Conservation (phyloP, 2,888 invertebrate genomes). For the Rapana venosa region DNA sequence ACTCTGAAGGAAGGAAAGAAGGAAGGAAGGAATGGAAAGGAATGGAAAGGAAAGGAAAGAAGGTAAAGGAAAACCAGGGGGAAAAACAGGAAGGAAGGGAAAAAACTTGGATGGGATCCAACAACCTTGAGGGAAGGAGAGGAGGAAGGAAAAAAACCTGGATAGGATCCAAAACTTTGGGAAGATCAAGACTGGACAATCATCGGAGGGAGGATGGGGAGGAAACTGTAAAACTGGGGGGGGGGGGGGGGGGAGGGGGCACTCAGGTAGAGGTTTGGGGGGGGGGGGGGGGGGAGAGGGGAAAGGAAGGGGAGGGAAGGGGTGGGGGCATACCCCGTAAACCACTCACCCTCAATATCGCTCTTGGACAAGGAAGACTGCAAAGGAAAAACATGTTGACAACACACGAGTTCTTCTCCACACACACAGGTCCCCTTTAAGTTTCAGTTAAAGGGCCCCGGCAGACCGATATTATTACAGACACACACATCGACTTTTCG, state of each 20-base stretch:
- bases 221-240: neutral
- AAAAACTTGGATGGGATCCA: neutral
- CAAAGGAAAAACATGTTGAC: slow-evolving; percentile 9
- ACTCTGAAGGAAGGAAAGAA: neutral
- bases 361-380: slow-evolving; percentile 37
- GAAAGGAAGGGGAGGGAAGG: neutral
- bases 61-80: neutral
- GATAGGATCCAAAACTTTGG: neutral
- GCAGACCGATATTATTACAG: neutral
- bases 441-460: neutral
- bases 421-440: neutral
- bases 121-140: neutral
- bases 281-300: neutral
- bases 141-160: neutral
- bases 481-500: neutral
- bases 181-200: too few relatives aligned
- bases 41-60: neutral
- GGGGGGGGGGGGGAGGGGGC: neutral
- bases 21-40: neutral
- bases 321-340: neutral
- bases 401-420: neutral
- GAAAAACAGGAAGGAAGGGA: neutral
- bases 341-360: slow-evolving; percentile 33
- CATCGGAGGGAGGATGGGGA: too few relatives aligned
- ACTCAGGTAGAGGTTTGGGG: too few relatives aligned